A percentile compares a stretch with the other conserved stretches of the same genome.
phyloP scores from a whole-genome alignment of 2,797 vertebrate genomes.

The Momotus momota region DNA sequence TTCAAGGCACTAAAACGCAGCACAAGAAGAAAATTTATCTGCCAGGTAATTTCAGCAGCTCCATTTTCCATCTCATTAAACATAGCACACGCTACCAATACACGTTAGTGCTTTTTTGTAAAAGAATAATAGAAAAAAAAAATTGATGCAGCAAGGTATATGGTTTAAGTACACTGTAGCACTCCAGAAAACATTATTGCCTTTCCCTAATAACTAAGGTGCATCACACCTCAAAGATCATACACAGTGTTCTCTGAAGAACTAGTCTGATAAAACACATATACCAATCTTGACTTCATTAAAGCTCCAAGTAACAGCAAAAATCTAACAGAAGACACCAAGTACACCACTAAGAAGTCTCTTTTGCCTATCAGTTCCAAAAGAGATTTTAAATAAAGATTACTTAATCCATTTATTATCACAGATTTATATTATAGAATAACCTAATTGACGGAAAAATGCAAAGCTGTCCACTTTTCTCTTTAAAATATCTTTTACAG shows the following conservation, averaged over 20 bases:
- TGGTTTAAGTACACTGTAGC: neutral
- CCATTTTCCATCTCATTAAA: neutral
- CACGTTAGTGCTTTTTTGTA: neutral
- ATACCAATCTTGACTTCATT: neutral
- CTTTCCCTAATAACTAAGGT: neutral
- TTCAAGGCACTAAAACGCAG: neutral
- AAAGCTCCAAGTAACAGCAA: neutral
- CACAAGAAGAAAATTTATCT: neutral
- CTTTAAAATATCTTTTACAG: neutral
- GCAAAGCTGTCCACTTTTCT: neutral
- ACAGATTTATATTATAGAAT: neutral
- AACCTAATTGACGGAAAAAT: neutral
- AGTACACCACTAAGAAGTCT: neutral
- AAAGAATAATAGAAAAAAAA: neutral
- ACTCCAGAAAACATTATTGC: neutral
- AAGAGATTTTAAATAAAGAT: neutral
- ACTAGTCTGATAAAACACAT: neutral
- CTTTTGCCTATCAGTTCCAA: neutral
- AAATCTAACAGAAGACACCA: neutral
- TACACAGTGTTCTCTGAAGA: neutral
- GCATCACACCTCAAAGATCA: neutral
- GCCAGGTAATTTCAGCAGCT: neutral
- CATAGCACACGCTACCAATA: fast-evolving
- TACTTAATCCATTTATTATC: neutral
- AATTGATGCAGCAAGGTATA: neutral